Evolutionary conservation across 2,888 invertebrate species (phyloP).

Genomic region (Calliphora vomitoria): DNA sequence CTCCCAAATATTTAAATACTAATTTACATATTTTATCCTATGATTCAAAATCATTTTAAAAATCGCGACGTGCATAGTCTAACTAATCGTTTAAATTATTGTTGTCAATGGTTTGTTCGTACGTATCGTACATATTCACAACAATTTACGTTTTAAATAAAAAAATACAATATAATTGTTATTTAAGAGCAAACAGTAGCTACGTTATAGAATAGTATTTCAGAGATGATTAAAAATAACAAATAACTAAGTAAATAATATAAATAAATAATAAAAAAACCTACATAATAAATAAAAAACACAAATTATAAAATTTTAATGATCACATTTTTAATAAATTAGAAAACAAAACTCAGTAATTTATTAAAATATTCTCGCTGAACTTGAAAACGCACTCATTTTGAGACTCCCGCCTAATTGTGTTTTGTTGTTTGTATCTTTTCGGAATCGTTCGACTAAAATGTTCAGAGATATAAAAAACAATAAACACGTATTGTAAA

Average conservation of each 20-base stretch:
- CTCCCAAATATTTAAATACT: too few relatives aligned
- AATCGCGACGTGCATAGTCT: too few relatives aligned
- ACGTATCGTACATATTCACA: neutral
- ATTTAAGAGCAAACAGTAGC: constrained; percentile 1
- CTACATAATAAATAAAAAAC: neutral
- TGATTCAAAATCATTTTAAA: too few relatives aligned
- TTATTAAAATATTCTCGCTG: neutral
- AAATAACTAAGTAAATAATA: neutral
- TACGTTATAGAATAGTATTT: neutral
- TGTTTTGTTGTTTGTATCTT: neutral
- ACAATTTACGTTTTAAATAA: neutral
- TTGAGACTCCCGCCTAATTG: neutral
- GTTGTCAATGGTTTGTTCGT: too few relatives aligned
- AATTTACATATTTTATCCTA: too few relatives aligned
- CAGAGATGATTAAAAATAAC: neutral
- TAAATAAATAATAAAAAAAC: neutral
- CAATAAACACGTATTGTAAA: too few relatives aligned
- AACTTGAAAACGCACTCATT: neutral
- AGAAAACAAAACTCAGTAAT: neutral
- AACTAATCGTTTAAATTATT: too few relatives aligned
- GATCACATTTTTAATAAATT: neutral
- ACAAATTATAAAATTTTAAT: too few relatives aligned
- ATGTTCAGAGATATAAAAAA: too few relatives aligned
- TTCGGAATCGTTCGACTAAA: too few relatives aligned
- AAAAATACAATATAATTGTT: neutral